phyloP scores from a whole-genome alignment of 1,140 invertebrate genomes.

The Brachionus manjavacas region DNA sequence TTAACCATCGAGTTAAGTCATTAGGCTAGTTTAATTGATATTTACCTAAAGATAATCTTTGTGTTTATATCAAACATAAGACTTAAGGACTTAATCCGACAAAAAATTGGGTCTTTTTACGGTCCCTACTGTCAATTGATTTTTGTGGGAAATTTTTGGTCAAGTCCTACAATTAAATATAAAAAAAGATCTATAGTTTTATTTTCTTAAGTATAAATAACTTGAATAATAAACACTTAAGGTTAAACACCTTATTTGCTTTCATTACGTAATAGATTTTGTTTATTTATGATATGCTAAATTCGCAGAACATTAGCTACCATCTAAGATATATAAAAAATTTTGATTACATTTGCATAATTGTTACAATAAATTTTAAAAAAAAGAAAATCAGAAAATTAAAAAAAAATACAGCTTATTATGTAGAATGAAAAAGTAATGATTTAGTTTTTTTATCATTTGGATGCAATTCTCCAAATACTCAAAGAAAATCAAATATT shows the following conservation, averaged over 20 bases:
- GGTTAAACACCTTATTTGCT: neutral
- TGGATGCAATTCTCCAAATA: no score
- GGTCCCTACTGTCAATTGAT: neutral
- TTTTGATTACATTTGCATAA: neutral
- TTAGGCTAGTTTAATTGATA: constrained; percentile 10
- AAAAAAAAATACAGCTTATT: neutral
- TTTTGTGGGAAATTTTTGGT: neutral
- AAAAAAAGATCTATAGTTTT: neutral
- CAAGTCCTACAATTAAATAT: neutral
- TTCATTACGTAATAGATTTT: neutral
- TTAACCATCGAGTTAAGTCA: neutral
- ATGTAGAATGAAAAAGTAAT: no score
- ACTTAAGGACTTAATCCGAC: neutral
- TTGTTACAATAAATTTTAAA: neutral
- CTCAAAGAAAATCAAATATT: no score
- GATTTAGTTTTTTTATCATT: neutral
- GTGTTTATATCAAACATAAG: neutral
- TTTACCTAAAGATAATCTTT: constrained; percentile 10
- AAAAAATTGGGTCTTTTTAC: neutral
- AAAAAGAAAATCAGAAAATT: neutral
- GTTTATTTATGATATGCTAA: neutral
- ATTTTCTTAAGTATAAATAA: neutral
- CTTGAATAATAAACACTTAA: neutral
- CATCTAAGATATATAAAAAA: neutral
- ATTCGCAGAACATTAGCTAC: neutral